Percentiles rank a stretch among this genome's conserved stretches.
Conservation (phyloP, 2,113 vertebrate genomes). For the Platysternon megacephalum region DNA sequence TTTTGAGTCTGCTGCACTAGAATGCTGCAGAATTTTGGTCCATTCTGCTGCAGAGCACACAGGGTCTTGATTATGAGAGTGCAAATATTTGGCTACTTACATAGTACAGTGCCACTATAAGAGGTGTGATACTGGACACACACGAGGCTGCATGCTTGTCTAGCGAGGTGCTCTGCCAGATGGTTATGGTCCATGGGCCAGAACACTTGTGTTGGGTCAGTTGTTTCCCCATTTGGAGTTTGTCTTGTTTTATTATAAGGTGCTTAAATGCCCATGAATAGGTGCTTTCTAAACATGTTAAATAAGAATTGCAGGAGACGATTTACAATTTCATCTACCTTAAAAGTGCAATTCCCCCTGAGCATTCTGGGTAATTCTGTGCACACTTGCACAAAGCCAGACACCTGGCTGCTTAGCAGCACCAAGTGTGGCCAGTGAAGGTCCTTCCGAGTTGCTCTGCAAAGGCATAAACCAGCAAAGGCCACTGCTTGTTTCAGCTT, state of each 20-base stretch:
- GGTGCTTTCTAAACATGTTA: background rate
- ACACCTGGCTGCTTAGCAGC: background rate
- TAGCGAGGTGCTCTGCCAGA: background rate
- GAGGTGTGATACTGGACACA: background rate
- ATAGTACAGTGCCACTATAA: background rate
- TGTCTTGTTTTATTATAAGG: background rate
- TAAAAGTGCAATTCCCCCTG: background rate
- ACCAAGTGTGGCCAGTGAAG: background rate
- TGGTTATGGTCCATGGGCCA: background rate
- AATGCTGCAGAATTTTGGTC: background rate
- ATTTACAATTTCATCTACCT: background rate
- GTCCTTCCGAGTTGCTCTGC: accelerated
- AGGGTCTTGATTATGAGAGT: background rate
- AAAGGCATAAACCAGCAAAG: background rate
- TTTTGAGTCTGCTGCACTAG: background rate
- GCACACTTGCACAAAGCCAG: background rate
- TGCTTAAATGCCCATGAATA: background rate
- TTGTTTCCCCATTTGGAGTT: slow-evolving; percentile 1
- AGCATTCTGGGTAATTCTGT: background rate
- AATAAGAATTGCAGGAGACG: background rate
- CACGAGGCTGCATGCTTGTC: background rate
- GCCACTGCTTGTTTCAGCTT: background rate
- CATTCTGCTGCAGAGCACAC: background rate
- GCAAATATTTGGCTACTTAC: background rate
- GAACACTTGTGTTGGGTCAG: slow-evolving; percentile 29